Percentiles rank a stretch among this genome's conserved stretches.
These are phyloP conservation scores for Esox niger DNA, from an alignment of 2,113 vertebrate genomes.

Conservation along the genomic window DNA sequence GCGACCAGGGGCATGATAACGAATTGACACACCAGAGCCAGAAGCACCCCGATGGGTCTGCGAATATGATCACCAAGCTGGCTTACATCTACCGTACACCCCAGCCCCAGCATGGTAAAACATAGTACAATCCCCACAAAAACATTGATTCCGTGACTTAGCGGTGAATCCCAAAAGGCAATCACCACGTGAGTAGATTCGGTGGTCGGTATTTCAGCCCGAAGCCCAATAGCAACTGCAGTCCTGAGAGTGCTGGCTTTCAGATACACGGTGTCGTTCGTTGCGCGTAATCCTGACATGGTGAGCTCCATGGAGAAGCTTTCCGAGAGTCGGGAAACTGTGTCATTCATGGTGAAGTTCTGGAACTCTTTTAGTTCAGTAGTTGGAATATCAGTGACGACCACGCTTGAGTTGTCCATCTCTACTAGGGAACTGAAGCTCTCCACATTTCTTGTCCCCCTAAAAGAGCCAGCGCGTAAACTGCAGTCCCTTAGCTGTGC, in stretches of 20 bases:
- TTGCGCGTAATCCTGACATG: conserved; percentile 27
- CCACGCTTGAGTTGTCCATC: conserved; percentile 65
- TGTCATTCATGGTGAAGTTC: conserved; percentile 30
- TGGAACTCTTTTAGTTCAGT: conserved; percentile 8
- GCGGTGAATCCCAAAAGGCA: conserved; percentile 82
- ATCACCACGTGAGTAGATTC: conserved; percentile 53
- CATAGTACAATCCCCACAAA: conserved; percentile 88
- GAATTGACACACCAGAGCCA: conserved; percentile 91
- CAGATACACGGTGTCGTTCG: conserved; percentile 28
- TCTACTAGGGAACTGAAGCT: conserved; percentile 41
- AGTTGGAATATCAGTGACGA: conserved; percentile 15
- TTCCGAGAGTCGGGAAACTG: conserved; percentile 17
- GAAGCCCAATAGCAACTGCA: conserved; percentile 27
- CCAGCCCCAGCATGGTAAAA: conserved; percentile 93
- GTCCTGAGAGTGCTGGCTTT: conserved; percentile 24
- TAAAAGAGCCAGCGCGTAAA: conserved; percentile 47
- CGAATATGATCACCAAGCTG: conserved; percentile 87
- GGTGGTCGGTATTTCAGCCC: conserved; percentile 40
- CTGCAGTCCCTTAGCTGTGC: conserved; percentile 27
- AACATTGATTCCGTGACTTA: conserved; percentile 88
- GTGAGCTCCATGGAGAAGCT: conserved; percentile 5
- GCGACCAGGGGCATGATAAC: conserved; percentile 91
- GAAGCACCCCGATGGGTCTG: conserved; percentile 82
- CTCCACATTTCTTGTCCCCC: conserved; percentile 21
- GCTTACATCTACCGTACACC: conserved; percentile 89